A percentile compares a stretch with the other conserved stretches of the same genome.
phyloP scores from a whole-genome alignment of 2,888 invertebrate genomes.

The Sisyra terminalis region DNA sequence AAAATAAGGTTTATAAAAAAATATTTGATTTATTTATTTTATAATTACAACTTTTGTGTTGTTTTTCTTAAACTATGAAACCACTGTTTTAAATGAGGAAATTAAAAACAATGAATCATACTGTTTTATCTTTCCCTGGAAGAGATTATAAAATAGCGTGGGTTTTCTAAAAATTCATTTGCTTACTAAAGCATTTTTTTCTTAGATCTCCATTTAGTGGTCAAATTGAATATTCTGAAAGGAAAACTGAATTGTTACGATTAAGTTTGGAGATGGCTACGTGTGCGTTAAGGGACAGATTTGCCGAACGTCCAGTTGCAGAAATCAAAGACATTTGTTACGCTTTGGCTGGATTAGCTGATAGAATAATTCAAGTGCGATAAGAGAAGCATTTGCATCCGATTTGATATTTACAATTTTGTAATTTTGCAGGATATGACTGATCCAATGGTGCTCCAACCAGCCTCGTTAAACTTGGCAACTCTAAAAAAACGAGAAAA shows the following conservation, averaged over 20 bases:
- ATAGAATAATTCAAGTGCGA: constrained; percentile 65
- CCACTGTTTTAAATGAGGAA: not conserved
- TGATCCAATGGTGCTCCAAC: constrained; percentile 84
- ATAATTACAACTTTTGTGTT: not conserved
- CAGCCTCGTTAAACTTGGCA: constrained; percentile 77
- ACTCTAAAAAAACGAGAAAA: constrained; percentile 74
- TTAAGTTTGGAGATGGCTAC: constrained; percentile 76
- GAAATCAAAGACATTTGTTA: constrained; percentile 57
- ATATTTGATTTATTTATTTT: not conserved
- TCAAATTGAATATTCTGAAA: constrained; percentile 50
- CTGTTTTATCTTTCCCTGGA: not conserved
- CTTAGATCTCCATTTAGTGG: constrained; percentile 40
- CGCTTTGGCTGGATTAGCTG: constrained; percentile 60
- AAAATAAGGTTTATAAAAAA: not conserved
- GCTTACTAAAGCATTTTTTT: constrained; percentile 9
- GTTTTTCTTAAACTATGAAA: not conserved
- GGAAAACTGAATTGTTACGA: constrained; percentile 55
- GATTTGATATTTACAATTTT: not conserved
- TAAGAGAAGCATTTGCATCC: constrained; percentile 18
- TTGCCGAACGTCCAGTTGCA: constrained; percentile 72
- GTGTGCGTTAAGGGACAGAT: constrained; percentile 77
- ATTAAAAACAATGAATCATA: too few species aligned
- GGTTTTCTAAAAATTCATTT: not conserved
- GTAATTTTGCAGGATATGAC: constrained; percentile 43
- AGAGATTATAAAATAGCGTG: not conserved